Conservation (phyloP, 2,113 vertebrate species). For the Hemiscyllium ocellatum region DNA sequence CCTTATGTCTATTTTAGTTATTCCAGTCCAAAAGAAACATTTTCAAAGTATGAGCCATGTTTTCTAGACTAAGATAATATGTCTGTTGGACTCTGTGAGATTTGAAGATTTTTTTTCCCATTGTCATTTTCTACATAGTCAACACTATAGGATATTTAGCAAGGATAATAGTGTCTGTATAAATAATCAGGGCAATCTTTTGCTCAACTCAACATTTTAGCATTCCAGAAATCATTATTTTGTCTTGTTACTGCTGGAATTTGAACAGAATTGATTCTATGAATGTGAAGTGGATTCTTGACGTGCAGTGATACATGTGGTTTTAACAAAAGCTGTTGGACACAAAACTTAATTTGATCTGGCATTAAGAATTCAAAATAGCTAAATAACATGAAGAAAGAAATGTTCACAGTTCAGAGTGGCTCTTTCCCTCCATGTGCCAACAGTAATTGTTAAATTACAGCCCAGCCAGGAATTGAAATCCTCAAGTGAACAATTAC, state of each 20-base stretch:
- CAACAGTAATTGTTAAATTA: not conserved
- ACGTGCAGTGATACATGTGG: not conserved
- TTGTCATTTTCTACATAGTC: not conserved
- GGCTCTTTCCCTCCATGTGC: not conserved
- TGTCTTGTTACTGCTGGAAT: constrained; percentile 1
- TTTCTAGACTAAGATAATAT: constrained; percentile 14
- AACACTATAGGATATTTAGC: not conserved
- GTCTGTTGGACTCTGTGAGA: not conserved
- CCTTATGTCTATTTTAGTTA: constrained; percentile 3
- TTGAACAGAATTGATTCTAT: constrained; percentile 20
- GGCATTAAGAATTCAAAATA: not conserved
- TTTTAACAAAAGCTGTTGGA: constrained; percentile 1
- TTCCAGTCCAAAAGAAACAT: constrained; percentile 2
- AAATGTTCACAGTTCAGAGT: not conserved
- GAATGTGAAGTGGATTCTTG: not conserved
- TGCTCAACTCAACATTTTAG: not conserved
- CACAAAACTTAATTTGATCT: not conserved
- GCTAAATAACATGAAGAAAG: not conserved
- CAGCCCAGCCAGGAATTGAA: no score
- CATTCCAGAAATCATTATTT: constrained; percentile 22
- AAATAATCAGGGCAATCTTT: not conserved
- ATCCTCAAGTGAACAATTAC: no score
- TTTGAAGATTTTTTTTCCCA: not conserved
- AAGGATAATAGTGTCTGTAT: not conserved
- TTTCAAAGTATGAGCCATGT: not conserved